Evolutionary conservation across 2,797 vertebrate species (phyloP).

Genomic region (Erithacus rubecula): DNA sequence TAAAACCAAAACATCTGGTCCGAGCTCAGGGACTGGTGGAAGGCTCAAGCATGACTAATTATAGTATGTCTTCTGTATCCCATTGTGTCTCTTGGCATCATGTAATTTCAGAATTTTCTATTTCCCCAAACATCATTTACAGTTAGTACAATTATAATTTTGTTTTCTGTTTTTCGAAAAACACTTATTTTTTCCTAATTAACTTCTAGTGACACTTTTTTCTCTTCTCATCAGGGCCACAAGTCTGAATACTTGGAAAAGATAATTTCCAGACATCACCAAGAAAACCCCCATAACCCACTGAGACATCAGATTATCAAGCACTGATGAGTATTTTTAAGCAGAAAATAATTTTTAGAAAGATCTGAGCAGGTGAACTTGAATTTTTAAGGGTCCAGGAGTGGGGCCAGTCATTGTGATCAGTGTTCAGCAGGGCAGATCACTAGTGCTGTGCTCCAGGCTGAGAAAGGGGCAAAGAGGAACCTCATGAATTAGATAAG

Average conservation of each 20-base stretch:
- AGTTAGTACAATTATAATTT: not conserved
- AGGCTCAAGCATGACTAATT: not conserved
- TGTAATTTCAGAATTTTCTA: not conserved
- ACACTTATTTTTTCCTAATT: not conserved
- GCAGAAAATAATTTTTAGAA: not conserved
- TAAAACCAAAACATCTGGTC: not conserved
- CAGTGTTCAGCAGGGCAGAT: not conserved
- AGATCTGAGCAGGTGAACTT: not conserved
- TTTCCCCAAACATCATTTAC: not conserved
- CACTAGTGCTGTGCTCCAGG: not conserved
- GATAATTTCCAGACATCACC: not conserved
- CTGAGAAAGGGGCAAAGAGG: not conserved
- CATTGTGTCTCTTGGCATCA: not conserved
- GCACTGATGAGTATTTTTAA: not conserved
- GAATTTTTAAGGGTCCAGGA: not conserved
- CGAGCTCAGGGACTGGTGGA: not conserved
- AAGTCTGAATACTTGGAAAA: not conserved
- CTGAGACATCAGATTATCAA: not conserved
- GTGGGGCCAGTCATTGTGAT: not conserved
- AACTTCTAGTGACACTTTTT: not conserved
- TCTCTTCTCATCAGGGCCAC: not conserved
- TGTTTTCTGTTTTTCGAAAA: not conserved
- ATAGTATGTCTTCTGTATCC: not conserved
- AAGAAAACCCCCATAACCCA: not conserved
- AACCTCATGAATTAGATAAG: not conserved